Conservation (phyloP, 2,113 vertebrate species). For the Sorex araneus region DNA sequence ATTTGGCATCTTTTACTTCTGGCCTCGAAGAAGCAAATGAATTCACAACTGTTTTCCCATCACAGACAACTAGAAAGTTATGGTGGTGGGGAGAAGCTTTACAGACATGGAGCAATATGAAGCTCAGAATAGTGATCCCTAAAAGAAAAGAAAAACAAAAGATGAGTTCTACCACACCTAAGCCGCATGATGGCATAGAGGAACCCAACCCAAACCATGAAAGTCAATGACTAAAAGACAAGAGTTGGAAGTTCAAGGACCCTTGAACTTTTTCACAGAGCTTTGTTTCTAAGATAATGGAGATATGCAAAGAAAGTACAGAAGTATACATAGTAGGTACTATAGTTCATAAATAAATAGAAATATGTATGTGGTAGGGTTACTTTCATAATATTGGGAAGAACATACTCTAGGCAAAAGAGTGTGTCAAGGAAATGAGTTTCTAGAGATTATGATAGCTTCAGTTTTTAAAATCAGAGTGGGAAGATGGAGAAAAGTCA, state of each 20-base stretch:
- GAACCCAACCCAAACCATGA: not conserved
- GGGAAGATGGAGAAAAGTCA: not conserved
- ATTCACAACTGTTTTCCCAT: not conserved
- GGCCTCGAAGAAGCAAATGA: not conserved
- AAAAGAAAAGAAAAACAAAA: conserved; percentile 10
- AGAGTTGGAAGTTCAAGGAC: not conserved
- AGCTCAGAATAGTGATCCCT: not conserved
- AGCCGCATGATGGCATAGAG: not conserved
- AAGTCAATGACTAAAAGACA: not conserved
- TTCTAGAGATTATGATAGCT: not conserved
- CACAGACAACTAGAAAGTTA: not conserved
- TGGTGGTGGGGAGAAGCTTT: not conserved
- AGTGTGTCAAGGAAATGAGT: not conserved
- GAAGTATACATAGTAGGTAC: not conserved
- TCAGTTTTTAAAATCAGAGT: not conserved
- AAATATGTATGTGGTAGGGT: not conserved
- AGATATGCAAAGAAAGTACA: not conserved
- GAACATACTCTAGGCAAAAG: not conserved
- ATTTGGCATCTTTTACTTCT: not conserved
- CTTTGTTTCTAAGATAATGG: not conserved
- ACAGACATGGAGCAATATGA: not conserved
- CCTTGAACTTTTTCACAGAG: not conserved
- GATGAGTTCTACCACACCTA: not conserved
- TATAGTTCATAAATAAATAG: not conserved
- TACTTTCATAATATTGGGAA: too few species aligned